Evolutionary conservation across 2,888 invertebrate species (phyloP).

Genomic region (Thumatha senex): DNA sequence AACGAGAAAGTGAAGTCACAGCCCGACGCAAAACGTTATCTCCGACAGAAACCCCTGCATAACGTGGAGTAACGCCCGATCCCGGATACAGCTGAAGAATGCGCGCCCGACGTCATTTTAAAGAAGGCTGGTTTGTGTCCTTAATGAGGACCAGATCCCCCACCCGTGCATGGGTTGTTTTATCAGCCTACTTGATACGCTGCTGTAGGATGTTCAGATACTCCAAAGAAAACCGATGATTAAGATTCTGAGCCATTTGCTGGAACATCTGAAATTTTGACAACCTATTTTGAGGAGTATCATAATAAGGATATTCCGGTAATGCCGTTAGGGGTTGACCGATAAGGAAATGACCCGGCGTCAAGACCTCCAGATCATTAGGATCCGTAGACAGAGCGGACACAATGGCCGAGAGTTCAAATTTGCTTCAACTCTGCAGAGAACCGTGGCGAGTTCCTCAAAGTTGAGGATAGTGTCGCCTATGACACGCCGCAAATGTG

Average conservation of each 20-base stretch:
- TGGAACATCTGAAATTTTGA: not conserved
- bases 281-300: not conserved
- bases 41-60: not conserved
- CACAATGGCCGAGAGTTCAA: conserved; percentile 19
- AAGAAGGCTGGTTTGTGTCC: not conserved
- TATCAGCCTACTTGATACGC: not conserved
- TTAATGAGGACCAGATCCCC: not conserved
- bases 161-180: not conserved
- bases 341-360: conserved; percentile 17
- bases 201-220: not conserved
- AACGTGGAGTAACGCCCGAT: not conserved
- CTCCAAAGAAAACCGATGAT: not conserved
- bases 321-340: conserved; percentile 10
- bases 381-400: conserved; percentile 11
- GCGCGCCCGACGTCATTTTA: not conserved
- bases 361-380: conserved; percentile 5
- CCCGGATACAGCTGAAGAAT: not conserved
- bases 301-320: conserved; percentile 1
- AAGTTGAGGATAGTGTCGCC: conserved; percentile 4
- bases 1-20: not conserved
- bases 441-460: conserved; percentile 9
- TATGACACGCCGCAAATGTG: conserved; percentile 6
- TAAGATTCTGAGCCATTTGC: not conserved
- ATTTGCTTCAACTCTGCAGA: conserved; percentile 10
- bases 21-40: not conserved